Evolutionary conservation across 64 coral and sea anemone species (phyloP).

Genomic region (Astreopora myriophthalma): DNA sequence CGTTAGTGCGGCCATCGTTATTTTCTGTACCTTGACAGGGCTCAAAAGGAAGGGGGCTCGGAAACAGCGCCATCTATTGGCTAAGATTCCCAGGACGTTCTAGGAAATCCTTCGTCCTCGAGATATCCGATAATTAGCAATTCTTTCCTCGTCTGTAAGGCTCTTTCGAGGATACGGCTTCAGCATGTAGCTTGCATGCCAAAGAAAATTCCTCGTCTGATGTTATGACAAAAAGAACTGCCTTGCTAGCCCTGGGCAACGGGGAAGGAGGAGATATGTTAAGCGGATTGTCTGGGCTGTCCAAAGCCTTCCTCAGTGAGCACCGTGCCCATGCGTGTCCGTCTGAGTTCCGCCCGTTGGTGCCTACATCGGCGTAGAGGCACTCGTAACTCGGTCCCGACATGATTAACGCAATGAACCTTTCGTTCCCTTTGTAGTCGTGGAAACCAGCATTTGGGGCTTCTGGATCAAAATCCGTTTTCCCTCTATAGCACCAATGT

Average conservation of each 20-base stretch:
- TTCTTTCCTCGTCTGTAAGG: constrained; percentile 18
- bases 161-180: constrained; percentile 35
- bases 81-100: constrained; percentile 1
- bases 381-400: constrained; percentile 36
- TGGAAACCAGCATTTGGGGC: constrained; percentile 46
- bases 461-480: constrained; percentile 55
- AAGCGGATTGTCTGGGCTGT: constrained; percentile 31
- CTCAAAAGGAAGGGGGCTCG: too few relatives aligned
- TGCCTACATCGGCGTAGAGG: constrained; percentile 35
- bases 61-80: constrained; percentile 45
- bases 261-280: constrained; percentile 27
- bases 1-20: constrained; percentile 31
- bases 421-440: constrained; percentile 50
- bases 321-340: constrained; percentile 46
- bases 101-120: constrained; percentile 10
- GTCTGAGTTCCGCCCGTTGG: constrained; percentile 12
- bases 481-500: constrained; percentile 38
- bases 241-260: not conserved
- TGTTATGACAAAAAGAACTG: not conserved
- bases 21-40: constrained; percentile 41
- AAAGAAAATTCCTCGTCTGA: not conserved
- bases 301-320: not conserved
- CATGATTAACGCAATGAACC: constrained; percentile 38
- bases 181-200: constrained; percentile 29
- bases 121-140: constrained; percentile 16